phyloP scores from a whole-genome alignment of 92 coral and sea anemone genomes.

The Montipora capitata region DNA sequence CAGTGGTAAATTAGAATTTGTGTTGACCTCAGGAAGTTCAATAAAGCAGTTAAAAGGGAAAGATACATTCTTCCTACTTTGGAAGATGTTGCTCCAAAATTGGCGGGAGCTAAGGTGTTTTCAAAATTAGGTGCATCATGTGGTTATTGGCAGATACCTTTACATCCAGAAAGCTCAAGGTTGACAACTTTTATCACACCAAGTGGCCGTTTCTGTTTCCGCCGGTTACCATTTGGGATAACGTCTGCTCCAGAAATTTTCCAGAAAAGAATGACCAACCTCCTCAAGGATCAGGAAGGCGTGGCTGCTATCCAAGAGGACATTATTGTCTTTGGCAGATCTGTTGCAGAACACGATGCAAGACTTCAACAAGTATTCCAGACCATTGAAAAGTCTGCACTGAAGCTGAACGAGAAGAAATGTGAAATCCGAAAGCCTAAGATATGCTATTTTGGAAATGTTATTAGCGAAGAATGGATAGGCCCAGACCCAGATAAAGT shows the following conservation, averaged over 20 bases:
- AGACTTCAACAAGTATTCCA: conserved; percentile 18
- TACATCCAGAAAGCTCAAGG: conserved; percentile 44
- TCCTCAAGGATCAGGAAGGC: conserved; percentile 52
- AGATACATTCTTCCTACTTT: conserved; percentile 71
- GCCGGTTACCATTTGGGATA: conserved; percentile 13
- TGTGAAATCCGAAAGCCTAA: conserved; percentile 25
- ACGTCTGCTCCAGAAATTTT: conserved; percentile 44
- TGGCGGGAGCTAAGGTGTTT: conserved; percentile 56
- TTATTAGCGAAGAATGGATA: too few relatives aligned
- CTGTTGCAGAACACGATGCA: conserved; percentile 48
- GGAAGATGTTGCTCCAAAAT: conserved; percentile 54
- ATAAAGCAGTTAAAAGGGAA: conserved; percentile 69
- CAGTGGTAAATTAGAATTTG: conserved; percentile 62
- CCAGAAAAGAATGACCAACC: conserved; percentile 56
- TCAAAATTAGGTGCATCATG: conserved; percentile 48
- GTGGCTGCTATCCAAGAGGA: conserved; percentile 57
- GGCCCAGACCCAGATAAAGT: too few relatives aligned
- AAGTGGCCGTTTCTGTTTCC: conserved; percentile 51
- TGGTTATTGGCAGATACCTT: conserved; percentile 63
- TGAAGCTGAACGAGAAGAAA: conserved; percentile 54
- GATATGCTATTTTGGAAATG: conserved; percentile 26
- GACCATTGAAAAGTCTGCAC: conserved; percentile 51
- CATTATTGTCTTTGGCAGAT: conserved; percentile 50
- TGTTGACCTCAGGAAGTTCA: conserved; percentile 54
- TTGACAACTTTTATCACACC: conserved; percentile 59